These are phyloP conservation scores for Ptychadena robeensis DNA, from an alignment of 2,797 vertebrate species.

Conservation along the genomic window DNA sequence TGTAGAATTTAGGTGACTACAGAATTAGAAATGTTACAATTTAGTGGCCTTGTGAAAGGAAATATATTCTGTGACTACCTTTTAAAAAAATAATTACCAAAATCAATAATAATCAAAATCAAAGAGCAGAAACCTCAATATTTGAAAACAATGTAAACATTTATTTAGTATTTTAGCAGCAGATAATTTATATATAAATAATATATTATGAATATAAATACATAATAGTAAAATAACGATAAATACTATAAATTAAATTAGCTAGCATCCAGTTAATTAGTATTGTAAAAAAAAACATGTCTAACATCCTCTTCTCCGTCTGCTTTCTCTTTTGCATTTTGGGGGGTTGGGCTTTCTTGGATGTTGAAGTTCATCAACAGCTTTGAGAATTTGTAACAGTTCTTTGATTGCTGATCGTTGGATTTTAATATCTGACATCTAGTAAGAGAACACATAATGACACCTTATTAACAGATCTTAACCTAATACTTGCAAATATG, in stretches of 20 bases:
- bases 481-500: background rate
- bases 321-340: constrained; percentile 55
- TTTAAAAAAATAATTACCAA: no score
- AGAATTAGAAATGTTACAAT: background rate
- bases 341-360: background rate
- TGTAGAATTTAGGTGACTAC: background rate
- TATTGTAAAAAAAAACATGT: constrained; percentile 41
- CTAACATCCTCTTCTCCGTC: constrained; percentile 67
- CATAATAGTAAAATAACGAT: constrained; percentile 68
- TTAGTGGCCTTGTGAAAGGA: background rate
- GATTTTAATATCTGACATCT: constrained; percentile 70
- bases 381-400: constrained; percentile 64
- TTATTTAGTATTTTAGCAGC: constrained; percentile 61
- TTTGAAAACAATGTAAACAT: constrained; percentile 22
- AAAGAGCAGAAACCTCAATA: background rate
- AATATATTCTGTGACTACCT: background rate
- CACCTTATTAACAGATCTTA: background rate
- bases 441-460: constrained; percentile 27
- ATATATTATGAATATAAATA: constrained; percentile 73
- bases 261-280: constrained; percentile 53
- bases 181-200: constrained; percentile 49
- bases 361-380: constrained; percentile 55
- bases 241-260: constrained; percentile 79
- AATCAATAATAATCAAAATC: no score
- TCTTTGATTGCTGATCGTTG: constrained; percentile 74